Evolutionary conservation across 2,888 invertebrate genomes (phyloP).

Genomic region (Tupiocoris notatus): DNA sequence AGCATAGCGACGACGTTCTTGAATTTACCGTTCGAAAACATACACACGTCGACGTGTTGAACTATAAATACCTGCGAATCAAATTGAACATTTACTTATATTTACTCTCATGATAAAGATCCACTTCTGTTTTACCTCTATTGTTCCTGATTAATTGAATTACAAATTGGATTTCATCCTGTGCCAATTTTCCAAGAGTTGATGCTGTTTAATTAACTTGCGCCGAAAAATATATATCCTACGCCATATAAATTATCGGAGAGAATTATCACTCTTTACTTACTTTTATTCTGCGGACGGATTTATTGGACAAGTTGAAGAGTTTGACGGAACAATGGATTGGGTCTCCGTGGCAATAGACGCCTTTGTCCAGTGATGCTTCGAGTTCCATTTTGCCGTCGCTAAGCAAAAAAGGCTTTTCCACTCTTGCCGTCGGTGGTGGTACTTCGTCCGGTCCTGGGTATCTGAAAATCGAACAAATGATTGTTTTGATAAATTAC

Average conservation of each 20-base stretch:
- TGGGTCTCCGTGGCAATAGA: conserved; percentile 80
- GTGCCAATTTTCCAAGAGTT: no score
- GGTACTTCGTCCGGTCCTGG: conserved; percentile 51
- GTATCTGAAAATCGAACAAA: conserved; percentile 49
- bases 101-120: no score
- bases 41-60: conserved; percentile 89
- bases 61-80: conserved; percentile 72
- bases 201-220: no score
- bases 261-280: no score
- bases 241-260: no score
- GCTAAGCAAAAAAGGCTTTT: conserved; percentile 81
- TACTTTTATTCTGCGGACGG: conserved; percentile 80
- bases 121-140: no score
- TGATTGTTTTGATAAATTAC: no score
- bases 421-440: conserved; percentile 69
- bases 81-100: no score
- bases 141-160: no score
- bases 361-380: conserved; percentile 76
- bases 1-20: conserved; percentile 81
- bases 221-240: no score
- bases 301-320: conserved; percentile 79
- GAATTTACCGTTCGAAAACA: conserved; percentile 93
- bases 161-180: no score
- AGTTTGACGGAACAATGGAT: conserved; percentile 72
- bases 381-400: conserved; percentile 75